phyloP scores from a whole-genome alignment of 2,888 invertebrate genomes.

The Aleiodes alternator region DNA sequence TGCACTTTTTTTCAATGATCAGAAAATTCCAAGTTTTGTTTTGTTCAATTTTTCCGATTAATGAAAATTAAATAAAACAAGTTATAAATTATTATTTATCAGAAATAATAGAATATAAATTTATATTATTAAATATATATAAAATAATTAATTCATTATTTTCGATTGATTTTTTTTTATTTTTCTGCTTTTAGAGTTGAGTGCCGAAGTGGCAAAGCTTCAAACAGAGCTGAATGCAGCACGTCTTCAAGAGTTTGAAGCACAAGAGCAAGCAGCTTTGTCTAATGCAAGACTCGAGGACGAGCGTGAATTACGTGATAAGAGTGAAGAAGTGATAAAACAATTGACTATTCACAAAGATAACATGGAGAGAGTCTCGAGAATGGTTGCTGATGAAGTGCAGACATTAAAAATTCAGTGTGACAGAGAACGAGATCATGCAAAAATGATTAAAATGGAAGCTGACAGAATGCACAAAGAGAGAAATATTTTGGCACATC shows the following conservation, averaged over 20 bases:
- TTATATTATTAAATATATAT: too few relatives aligned
- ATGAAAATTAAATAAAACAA: too few relatives aligned
- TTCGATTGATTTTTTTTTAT: too few relatives aligned
- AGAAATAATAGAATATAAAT: too few relatives aligned
- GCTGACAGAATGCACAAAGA: slow-evolving; percentile 79
- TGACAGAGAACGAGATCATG: slow-evolving; percentile 80
- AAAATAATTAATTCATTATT: too few relatives aligned
- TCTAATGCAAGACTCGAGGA: slow-evolving; percentile 76
- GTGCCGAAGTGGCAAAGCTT: slow-evolving; percentile 80
- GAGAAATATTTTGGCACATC: slow-evolving; percentile 81
- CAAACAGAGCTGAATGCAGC: slow-evolving; percentile 82
- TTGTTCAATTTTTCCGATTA: too few relatives aligned
- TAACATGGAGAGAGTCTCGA: slow-evolving; percentile 81
- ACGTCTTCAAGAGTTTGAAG: slow-evolving; percentile 83
- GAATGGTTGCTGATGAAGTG: slow-evolving; percentile 82
- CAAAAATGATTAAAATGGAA: slow-evolving; percentile 74
- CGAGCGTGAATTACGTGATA: slow-evolving; percentile 74
- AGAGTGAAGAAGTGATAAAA: slow-evolving; percentile 62
- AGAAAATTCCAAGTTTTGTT: too few relatives aligned
- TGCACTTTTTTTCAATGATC: too few relatives aligned
- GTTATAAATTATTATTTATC: too few relatives aligned
- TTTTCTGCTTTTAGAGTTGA: slow-evolving; percentile 76
- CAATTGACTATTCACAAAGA: slow-evolving; percentile 76
- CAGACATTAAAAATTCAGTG: slow-evolving; percentile 80
- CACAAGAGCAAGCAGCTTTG: slow-evolving; percentile 78